phyloP scores from a whole-genome alignment of 2,113 vertebrate species.

The Aegotheles bennettii region DNA sequence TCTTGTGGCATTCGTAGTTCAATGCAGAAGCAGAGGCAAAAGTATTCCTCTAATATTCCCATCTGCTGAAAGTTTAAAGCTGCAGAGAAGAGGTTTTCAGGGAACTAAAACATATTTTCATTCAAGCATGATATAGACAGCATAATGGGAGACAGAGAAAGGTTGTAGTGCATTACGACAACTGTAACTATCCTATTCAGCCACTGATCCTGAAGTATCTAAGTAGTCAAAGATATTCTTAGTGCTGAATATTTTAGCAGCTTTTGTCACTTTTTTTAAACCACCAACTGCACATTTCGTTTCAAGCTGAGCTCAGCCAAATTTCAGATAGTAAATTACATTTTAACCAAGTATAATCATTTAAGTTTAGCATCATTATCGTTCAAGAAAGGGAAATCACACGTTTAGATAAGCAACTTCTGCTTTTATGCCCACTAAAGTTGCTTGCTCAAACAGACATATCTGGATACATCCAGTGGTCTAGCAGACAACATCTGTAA shows the following conservation, averaged over 20 bases:
- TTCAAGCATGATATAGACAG: constrained; percentile 22
- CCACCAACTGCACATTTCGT: constrained; percentile 52
- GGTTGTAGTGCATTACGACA: neutral
- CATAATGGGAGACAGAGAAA: neutral
- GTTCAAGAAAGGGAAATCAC: neutral
- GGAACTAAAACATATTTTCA: constrained; percentile 26
- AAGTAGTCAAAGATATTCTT: constrained; percentile 55
- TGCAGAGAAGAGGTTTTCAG: neutral
- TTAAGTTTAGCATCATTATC: constrained; percentile 11
- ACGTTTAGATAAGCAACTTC: neutral
- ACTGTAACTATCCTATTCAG: constrained; percentile 28
- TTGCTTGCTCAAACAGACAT: neutral
- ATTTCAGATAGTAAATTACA: constrained; percentile 37
- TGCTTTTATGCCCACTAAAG: neutral
- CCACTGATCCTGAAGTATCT: constrained; percentile 14
- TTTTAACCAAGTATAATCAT: constrained; percentile 28
- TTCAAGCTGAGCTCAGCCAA: constrained; percentile 51
- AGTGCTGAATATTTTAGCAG: constrained; percentile 58
- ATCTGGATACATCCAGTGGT: neutral
- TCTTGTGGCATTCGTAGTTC: neutral
- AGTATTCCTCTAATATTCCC: neutral
- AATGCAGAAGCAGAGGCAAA: neutral
- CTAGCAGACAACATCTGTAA: neutral
- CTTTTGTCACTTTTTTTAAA: constrained; percentile 61
- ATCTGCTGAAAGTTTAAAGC: constrained; percentile 5